These are phyloP conservation scores for Calcarius lapponicus DNA, from an alignment of 2,797 vertebrate species.

Conservation along the genomic window DNA sequence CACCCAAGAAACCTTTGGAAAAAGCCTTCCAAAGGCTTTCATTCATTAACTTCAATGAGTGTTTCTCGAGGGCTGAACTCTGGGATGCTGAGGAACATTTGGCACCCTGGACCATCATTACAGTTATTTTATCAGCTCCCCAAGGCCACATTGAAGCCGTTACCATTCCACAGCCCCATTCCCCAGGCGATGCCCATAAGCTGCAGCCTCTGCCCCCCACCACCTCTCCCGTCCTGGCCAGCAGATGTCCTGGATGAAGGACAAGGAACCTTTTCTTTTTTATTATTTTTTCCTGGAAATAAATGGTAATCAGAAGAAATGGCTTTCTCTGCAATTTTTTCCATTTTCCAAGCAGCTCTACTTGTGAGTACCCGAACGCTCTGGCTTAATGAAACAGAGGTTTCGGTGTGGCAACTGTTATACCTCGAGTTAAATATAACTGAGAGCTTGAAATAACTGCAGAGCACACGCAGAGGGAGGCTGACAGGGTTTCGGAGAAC, in stretches of 20 bases:
- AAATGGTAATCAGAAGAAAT: background rate
- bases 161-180: too few relatives aligned
- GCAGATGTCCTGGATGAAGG: background rate
- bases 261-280: background rate
- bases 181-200: accelerated
- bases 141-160: background rate
- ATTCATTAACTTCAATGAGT: background rate
- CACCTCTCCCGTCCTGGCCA: background rate
- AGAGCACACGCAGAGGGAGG: background rate
- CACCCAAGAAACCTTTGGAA: background rate
- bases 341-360: background rate
- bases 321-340: background rate
- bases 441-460: slow-evolving; percentile 8
- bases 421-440: slow-evolving; percentile 62
- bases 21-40: background rate
- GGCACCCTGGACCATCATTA: background rate
- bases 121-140: background rate
- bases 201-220: background rate
- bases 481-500: background rate
- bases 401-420: slow-evolving; percentile 53
- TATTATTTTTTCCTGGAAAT: background rate
- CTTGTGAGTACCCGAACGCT: slow-evolving; percentile 35
- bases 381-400: slow-evolving; percentile 59
- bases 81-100: background rate
- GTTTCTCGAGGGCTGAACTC: background rate